These are phyloP conservation scores for Myzus persicae DNA, from an alignment of 1,140 invertebrate species.

Conservation along the genomic window DNA sequence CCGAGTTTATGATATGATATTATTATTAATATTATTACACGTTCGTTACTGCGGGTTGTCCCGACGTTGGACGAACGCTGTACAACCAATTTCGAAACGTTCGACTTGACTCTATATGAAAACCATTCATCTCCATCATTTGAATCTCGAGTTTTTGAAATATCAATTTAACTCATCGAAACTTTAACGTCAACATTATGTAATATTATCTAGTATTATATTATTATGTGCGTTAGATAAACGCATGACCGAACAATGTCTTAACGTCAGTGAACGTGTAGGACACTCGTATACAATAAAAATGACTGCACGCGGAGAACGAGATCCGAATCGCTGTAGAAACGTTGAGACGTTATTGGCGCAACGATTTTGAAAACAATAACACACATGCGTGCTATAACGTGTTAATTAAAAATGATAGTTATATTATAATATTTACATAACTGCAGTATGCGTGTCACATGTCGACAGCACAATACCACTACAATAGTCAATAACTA, in stretches of 20 bases:
- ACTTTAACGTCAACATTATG: not conserved
- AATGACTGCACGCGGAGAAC: not conserved
- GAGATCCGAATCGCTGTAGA: slow-evolving; percentile 11
- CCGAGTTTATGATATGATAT: not conserved
- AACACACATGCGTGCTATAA: not conserved
- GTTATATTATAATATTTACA: not conserved
- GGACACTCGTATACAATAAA: not conserved
- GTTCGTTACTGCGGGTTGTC: not conserved
- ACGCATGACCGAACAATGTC: slow-evolving; percentile 16
- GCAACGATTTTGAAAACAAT: not conserved
- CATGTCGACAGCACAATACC: not conserved
- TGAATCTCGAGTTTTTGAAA: not conserved
- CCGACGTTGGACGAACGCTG: not conserved
- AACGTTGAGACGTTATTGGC: not conserved
- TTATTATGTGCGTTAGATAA: not conserved
- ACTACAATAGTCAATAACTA: not conserved
- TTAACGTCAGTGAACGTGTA: not conserved
- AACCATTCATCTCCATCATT: not conserved
- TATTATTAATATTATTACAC: not conserved
- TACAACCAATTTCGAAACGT: not conserved
- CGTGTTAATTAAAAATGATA: not conserved
- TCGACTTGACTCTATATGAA: not conserved
- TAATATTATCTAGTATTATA: not conserved
- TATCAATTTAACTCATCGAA: slow-evolving; percentile 9
- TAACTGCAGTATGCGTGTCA: not conserved